These are phyloP conservation scores for Yponomeuta cagnagella DNA, from an alignment of 2,888 invertebrate genomes.

Conservation along the genomic window DNA sequence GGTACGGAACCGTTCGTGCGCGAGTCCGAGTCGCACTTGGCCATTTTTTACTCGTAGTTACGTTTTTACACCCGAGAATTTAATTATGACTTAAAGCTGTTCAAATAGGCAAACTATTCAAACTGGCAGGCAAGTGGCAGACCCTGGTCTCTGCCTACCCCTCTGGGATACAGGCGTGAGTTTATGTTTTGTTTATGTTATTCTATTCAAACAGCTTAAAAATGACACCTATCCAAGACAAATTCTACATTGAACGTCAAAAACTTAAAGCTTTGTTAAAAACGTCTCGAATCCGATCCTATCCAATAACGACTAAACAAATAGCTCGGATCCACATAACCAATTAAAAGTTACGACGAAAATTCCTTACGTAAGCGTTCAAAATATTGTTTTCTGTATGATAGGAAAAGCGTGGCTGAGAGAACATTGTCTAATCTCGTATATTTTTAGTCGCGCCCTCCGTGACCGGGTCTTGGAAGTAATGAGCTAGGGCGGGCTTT, in stretches of 20 bases:
- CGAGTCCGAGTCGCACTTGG: too few species aligned
- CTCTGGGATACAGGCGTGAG: too few species aligned
- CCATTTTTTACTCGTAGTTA: too few species aligned
- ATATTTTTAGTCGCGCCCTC: background rate
- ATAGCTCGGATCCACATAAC: constrained; percentile 10
- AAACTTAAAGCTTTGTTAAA: background rate
- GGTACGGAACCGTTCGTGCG: too few species aligned
- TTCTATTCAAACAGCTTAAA: background rate
- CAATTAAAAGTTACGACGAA: constrained; percentile 10
- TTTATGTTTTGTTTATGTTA: too few species aligned
- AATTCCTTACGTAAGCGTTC: background rate
- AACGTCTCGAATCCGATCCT: background rate
- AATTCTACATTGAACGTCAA: background rate
- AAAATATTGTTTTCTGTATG: constrained; percentile 9
- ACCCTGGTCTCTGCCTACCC: too few species aligned
- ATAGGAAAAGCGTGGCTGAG: background rate
- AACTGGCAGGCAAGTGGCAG: too few species aligned
- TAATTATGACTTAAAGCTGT: background rate
- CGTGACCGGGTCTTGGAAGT: background rate
- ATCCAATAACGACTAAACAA: background rate
- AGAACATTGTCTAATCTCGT: background rate
- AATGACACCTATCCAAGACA: background rate
- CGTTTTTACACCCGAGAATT: background rate
- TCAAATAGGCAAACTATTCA: background rate
- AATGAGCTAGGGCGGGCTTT: background rate